Conservation (phyloP, 2,888 invertebrate species). For the Chrysodeixis includens region DNA sequence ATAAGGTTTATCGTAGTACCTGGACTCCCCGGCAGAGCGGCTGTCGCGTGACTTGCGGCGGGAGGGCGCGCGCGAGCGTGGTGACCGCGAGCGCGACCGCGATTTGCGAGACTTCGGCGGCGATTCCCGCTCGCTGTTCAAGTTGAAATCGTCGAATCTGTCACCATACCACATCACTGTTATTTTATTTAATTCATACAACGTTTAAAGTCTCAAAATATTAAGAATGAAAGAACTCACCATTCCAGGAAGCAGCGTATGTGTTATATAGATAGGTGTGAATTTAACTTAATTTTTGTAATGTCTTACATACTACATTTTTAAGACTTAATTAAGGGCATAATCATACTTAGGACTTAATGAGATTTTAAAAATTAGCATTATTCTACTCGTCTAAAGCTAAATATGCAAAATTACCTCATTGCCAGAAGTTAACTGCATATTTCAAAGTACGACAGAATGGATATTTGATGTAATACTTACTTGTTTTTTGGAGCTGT, state of each 20-base stretch:
- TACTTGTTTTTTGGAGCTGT: constrained; percentile 82
- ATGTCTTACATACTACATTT: too few species aligned
- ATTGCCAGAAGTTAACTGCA: background rate
- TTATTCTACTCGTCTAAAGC: too few species aligned
- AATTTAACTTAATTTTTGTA: background rate
- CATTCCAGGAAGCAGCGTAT: constrained; percentile 44
- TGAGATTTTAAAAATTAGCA: too few species aligned
- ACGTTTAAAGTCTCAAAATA: constrained; percentile 16
- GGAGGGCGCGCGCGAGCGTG: constrained; percentile 64
- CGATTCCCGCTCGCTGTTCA: constrained; percentile 86
- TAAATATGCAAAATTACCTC: background rate
- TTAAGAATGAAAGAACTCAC: constrained; percentile 39
- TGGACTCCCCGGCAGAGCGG: constrained; percentile 80
- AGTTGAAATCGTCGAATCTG: constrained; percentile 87
- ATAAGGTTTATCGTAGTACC: constrained; percentile 62
- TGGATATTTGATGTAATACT: constrained; percentile 44
- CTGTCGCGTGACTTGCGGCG: constrained; percentile 83
- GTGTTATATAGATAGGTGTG: constrained; percentile 7
- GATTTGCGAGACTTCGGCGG: constrained; percentile 78
- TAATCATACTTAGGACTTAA: too few species aligned
- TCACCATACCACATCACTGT: constrained; percentile 14
- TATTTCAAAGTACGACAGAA: background rate
- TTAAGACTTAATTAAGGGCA: too few species aligned
- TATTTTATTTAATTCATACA: background rate
- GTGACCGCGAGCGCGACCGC: constrained; percentile 71